Evolutionary conservation across 53 echinoderm and acorn worm genomes (phyloP).

Genomic region (Hippasteria phrygiana): DNA sequence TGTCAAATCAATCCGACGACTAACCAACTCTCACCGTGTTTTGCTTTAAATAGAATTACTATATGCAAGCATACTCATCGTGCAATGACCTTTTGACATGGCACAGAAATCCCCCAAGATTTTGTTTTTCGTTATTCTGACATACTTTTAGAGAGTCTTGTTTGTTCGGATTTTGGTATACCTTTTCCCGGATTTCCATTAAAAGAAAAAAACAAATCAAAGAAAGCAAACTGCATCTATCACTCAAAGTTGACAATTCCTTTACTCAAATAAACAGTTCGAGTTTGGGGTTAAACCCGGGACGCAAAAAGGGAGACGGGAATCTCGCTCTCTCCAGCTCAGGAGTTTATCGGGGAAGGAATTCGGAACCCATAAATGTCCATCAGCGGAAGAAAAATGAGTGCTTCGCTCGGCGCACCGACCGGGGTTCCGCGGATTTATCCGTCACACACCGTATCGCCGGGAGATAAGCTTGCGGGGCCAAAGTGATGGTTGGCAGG

Average conservation of each 20-base stretch:
- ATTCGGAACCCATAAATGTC: constrained; percentile 38
- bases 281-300: constrained; percentile 34
- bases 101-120: background rate
- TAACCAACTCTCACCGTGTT: no score
- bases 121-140: background rate
- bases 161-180: background rate
- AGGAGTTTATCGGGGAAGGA: constrained; percentile 14
- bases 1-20: no score
- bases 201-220: background rate
- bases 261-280: constrained; percentile 60
- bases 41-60: no score
- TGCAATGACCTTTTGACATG: no score
- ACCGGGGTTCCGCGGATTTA: background rate
- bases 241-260: constrained; percentile 39
- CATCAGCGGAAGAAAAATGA: constrained; percentile 25
- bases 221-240: constrained; percentile 15
- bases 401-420: background rate
- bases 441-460: background rate
- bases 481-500: constrained; percentile 1
- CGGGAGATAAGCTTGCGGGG: constrained; percentile 16
- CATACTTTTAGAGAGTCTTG: background rate
- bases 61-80: no score
- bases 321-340: background rate
- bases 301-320: background rate
- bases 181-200: constrained; percentile 13